Conservation (phyloP, 2,797 vertebrate species). For the Falco rusticolus region DNA sequence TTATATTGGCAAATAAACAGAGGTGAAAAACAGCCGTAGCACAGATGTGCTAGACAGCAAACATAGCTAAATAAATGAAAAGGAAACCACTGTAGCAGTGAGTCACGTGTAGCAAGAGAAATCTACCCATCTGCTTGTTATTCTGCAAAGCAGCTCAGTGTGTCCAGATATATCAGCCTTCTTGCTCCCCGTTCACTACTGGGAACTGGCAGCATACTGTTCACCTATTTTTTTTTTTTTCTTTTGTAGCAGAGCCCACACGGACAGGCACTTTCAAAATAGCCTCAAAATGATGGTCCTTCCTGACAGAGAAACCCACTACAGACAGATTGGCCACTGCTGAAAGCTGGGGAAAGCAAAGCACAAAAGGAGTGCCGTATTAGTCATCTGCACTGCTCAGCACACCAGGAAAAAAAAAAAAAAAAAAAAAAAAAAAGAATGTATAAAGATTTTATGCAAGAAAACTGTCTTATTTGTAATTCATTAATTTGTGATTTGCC, state of each 20-base stretch:
- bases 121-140: background rate
- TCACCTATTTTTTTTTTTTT: fast-evolving
- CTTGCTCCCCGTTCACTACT: background rate
- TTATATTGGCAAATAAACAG: background rate
- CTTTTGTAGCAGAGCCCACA: background rate
- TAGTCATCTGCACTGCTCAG: background rate
- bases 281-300: background rate
- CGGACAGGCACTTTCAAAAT: background rate
- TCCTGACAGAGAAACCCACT: background rate
- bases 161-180: background rate
- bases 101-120: background rate
- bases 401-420: background rate
- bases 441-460: background rate
- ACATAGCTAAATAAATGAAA: background rate
- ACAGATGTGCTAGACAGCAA: background rate
- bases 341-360: background rate
- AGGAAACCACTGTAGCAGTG: background rate
- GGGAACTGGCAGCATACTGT: background rate
- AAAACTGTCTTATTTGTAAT: background rate
- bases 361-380: background rate
- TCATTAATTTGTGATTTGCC: background rate
- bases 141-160: background rate
- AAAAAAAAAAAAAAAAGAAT: background rate
- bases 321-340: background rate
- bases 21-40: background rate